phyloP scores from a whole-genome alignment of 2,113 vertebrate genomes.

The Tringa solitaria region DNA sequence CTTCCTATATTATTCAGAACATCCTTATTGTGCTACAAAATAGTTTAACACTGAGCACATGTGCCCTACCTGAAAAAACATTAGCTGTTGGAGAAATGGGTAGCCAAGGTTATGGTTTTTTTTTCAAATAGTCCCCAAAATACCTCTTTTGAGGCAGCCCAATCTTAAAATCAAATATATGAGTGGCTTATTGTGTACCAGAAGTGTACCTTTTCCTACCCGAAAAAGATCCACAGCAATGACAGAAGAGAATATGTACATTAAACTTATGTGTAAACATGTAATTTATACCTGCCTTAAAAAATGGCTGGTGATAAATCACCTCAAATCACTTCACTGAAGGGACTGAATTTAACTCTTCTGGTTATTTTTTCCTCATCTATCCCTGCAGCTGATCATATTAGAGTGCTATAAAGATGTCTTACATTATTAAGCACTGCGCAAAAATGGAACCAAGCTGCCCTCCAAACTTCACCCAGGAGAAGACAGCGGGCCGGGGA shows the following conservation, averaged over 20 bases:
- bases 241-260: background rate
- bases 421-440: background rate
- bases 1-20: background rate
- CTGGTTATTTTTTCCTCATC: background rate
- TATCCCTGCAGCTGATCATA: background rate
- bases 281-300: background rate
- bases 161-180: background rate
- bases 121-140: background rate
- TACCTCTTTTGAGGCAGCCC: background rate
- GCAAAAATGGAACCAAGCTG: background rate
- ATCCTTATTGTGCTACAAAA: background rate
- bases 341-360: background rate
- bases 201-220: background rate
- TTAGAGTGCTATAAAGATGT: background rate
- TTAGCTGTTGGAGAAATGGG: background rate
- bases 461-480: background rate
- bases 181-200: background rate
- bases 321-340: background rate
- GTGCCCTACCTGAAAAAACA: background rate
- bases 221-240: background rate
- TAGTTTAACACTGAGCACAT: background rate
- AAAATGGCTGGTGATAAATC: background rate
- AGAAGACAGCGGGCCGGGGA: background rate
- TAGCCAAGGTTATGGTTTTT: background rate
- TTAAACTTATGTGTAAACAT: background rate